phyloP scores from a whole-genome alignment of 1,140 invertebrate species.

The Eubasilissa regina region DNA sequence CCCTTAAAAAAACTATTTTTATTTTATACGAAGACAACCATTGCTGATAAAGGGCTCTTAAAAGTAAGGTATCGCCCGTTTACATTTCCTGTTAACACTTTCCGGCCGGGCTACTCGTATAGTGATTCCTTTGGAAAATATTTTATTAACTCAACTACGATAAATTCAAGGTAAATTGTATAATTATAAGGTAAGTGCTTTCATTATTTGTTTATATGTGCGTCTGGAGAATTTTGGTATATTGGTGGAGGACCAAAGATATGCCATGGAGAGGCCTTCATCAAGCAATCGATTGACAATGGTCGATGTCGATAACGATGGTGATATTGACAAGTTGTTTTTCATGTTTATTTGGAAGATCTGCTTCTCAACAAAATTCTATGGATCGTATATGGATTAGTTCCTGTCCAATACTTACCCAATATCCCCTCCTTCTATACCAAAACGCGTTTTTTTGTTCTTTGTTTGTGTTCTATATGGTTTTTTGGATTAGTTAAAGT shows the following conservation, averaged over 20 bases:
- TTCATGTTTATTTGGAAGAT: too few relatives aligned
- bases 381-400: too few relatives aligned
- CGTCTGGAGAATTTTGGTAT: too few relatives aligned
- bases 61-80: slow-evolving; percentile 33
- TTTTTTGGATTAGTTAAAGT: too few relatives aligned
- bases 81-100: slow-evolving; percentile 38
- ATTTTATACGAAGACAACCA: slow-evolving; percentile 34
- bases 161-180: background rate
- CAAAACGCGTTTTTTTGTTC: too few relatives aligned
- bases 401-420: too few relatives aligned
- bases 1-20: slow-evolving; percentile 30
- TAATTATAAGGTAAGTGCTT: background rate
- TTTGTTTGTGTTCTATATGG: too few relatives aligned
- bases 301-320: background rate
- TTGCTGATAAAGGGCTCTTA: slow-evolving; percentile 38
- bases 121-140: background rate
- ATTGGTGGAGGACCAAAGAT: background rate
- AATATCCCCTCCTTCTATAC: too few relatives aligned
- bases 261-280: background rate
- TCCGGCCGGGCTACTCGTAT: background rate
- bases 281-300: background rate
- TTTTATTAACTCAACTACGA: background rate
- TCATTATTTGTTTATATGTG: background rate
- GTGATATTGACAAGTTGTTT: too few relatives aligned
- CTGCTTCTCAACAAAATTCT: too few relatives aligned